Percentiles rank a stretch among this genome's conserved stretches.
phyloP scores from a whole-genome alignment of 53 echinoderm and acorn worm species.

The Paracentrotus lividus region DNA sequence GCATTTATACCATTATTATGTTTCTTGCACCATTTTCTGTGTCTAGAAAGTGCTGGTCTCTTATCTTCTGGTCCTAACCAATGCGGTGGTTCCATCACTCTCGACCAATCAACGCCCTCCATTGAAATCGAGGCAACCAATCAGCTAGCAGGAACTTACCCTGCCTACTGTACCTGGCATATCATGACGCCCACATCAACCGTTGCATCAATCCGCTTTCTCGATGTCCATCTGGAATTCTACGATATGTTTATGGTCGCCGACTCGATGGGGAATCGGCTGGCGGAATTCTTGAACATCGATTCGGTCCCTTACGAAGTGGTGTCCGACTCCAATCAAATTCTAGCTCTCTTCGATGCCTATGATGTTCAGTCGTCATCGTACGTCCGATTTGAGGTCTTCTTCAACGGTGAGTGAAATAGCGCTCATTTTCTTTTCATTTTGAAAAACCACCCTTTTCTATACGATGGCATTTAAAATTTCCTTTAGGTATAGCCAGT shows the following conservation, averaged over 20 bases:
- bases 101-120: conserved; percentile 22
- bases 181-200: conserved; percentile 40
- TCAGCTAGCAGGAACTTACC: conserved; percentile 8
- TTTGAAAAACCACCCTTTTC: no score
- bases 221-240: conserved; percentile 13
- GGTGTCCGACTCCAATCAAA: conserved; percentile 42
- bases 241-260: conserved; percentile 53
- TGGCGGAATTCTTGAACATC: conserved; percentile 52
- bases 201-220: not conserved
- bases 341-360: conserved; percentile 10
- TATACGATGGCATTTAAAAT: no score
- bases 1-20: not conserved
- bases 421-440: no score
- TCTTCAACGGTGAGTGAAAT: conserved; percentile 34
- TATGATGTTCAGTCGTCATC: conserved; percentile 22
- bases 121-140: conserved; percentile 39
- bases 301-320: conserved; percentile 24
- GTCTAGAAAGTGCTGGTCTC: not conserved
- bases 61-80: conserved; percentile 34
- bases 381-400: conserved; percentile 18
- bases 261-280: conserved; percentile 21
- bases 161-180: conserved; percentile 63
- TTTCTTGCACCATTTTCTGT: not conserved
- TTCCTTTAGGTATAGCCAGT: no score
- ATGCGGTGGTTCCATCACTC: conserved; percentile 51